Conservation (phyloP, 2,888 invertebrate species). For the Mantis religiosa region DNA sequence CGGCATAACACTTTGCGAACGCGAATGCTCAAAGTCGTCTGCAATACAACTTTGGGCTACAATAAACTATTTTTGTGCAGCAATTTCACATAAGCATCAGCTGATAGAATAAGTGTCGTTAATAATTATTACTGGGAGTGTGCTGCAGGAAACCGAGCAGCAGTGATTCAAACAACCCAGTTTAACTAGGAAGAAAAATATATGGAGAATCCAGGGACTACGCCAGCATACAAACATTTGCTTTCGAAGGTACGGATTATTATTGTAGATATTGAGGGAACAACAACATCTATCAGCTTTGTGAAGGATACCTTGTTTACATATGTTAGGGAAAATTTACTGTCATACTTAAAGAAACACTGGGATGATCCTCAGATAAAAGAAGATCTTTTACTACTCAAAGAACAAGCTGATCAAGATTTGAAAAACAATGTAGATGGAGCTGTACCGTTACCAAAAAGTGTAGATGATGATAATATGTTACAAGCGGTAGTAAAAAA, state of each 20-base stretch:
- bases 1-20: too few species aligned
- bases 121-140: too few species aligned
- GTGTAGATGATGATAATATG: conserved; percentile 41
- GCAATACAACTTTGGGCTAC: too few species aligned
- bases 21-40: too few species aligned
- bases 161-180: too few species aligned
- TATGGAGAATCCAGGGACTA: too few species aligned
- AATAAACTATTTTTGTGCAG: too few species aligned
- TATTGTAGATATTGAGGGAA: conserved; percentile 83
- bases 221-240: too few species aligned
- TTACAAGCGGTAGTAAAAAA: conserved; percentile 62
- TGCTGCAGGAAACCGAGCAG: too few species aligned
- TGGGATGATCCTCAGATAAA: conserved; percentile 69
- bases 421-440: conserved; percentile 56
- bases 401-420: conserved; percentile 58
- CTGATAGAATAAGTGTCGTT: too few species aligned
- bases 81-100: too few species aligned
- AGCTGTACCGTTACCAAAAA: conserved; percentile 47
- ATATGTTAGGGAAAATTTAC: conserved; percentile 69
- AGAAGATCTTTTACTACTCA: conserved; percentile 60
- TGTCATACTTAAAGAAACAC: conserved; percentile 63
- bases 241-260: conserved; percentile 36
- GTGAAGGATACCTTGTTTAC: conserved; percentile 71
- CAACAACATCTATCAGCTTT: conserved; percentile 73
- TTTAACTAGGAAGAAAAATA: too few species aligned